Percentiles rank a stretch among this genome's conserved stretches.
These are phyloP conservation scores for Gymnoscopelus braueri DNA, from an alignment of 2,797 vertebrate species.

Conservation along the genomic window DNA sequence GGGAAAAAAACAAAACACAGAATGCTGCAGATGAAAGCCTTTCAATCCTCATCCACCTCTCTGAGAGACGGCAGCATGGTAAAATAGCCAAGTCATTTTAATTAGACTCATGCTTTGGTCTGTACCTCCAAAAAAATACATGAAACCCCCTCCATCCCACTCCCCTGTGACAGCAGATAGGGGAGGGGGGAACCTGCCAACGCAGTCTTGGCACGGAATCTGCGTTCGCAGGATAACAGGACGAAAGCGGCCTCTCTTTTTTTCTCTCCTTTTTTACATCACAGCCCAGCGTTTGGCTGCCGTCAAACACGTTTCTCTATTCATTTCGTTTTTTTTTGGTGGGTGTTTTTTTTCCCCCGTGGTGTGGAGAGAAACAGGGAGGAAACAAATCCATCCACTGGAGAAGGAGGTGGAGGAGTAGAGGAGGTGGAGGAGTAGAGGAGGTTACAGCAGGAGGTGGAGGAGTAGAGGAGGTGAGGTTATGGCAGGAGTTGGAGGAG, in stretches of 20 bases:
- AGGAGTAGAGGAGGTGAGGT: too few relatives aligned
- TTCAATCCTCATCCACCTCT: conserved; percentile 67
- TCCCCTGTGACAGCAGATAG: conserved; percentile 54
- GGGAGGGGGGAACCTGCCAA: conserved; percentile 51
- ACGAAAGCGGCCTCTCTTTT: conserved; percentile 20
- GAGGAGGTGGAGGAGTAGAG: neutral
- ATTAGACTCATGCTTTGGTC: conserved; percentile 71
- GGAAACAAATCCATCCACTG: conserved; percentile 30
- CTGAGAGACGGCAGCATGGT: conserved; percentile 54
- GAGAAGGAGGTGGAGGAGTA: conserved; percentile 16
- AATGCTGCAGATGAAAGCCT: conserved; percentile 49
- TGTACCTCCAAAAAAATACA: conserved; percentile 55
- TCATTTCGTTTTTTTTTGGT: conserved; percentile 29
- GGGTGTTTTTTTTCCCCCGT: conserved; percentile 34
- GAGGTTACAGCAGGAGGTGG: too few relatives aligned
- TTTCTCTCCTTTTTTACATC: conserved; percentile 49
- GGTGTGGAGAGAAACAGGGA: conserved; percentile 39
- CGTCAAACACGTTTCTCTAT: conserved; percentile 49
- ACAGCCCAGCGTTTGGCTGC: conserved; percentile 50
- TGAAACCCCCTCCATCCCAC: conserved; percentile 41
- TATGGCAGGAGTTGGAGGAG: conserved; percentile 15
- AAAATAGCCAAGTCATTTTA: conserved; percentile 74
- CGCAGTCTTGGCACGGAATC: conserved; percentile 58
- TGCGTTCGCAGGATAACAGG: conserved; percentile 53
- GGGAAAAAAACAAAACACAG: conserved; percentile 29